Evolutionary conservation across 2,797 vertebrate genomes (phyloP).

Genomic region (Cyclura pinguis): DNA sequence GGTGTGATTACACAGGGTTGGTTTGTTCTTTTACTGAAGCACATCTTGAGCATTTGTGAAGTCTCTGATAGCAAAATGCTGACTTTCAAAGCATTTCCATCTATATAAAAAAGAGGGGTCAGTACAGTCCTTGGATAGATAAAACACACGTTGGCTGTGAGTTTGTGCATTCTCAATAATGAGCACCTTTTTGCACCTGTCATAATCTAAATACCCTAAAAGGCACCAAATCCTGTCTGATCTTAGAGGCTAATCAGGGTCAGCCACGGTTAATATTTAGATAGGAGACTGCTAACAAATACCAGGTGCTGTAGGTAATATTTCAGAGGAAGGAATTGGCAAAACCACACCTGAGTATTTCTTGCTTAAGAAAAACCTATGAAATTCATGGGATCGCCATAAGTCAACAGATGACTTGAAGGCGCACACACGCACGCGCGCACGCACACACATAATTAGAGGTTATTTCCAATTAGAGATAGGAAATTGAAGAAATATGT

Average conservation of each 20-base stretch:
- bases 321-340: too few species aligned
- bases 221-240: too few species aligned
- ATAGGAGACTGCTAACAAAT: too few species aligned
- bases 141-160: conserved; percentile 4
- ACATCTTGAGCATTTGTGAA: not conserved
- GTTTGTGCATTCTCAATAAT: conserved; percentile 24
- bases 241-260: too few species aligned
- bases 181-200: conserved; percentile 31
- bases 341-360: too few species aligned
- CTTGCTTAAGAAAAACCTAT: too few species aligned
- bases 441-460: not conserved
- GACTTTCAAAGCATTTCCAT: conserved; percentile 18
- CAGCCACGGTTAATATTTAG: too few species aligned
- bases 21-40: not conserved
- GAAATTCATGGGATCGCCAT: too few species aligned
- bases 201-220: conserved; percentile 3
- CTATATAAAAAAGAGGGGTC: conserved; percentile 4
- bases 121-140: conserved; percentile 9
- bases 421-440: too few species aligned
- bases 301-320: too few species aligned
- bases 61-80: conserved; percentile 11
- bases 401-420: too few species aligned
- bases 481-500: conserved; percentile 42
- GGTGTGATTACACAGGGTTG: conserved; percentile 6
- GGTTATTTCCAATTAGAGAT: conserved; percentile 54